Conservation (phyloP, 2,797 vertebrate species). For the Neopelma chrysocephalum region DNA sequence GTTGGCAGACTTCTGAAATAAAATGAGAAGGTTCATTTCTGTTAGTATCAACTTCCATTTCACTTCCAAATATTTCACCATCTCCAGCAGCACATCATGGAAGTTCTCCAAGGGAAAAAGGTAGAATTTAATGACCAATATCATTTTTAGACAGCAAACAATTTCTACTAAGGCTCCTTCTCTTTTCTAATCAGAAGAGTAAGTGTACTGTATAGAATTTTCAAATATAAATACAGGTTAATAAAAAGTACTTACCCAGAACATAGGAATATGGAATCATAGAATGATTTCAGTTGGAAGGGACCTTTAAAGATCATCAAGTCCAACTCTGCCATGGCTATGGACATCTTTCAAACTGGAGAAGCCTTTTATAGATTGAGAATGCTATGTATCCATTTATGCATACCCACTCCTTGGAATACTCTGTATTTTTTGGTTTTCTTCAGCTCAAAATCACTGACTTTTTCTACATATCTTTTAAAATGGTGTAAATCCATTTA, state of each 20-base stretch:
- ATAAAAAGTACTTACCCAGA: conserved; percentile 33
- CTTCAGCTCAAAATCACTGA: neutral
- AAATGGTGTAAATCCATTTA: neutral
- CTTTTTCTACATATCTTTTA: neutral
- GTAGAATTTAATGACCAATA: neutral
- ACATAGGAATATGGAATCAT: neutral
- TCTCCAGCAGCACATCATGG: neutral
- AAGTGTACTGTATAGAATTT: neutral
- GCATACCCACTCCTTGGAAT: neutral
- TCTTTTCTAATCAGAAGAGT: neutral
- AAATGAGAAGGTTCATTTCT: neutral
- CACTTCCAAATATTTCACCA: neutral
- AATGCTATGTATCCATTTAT: neutral
- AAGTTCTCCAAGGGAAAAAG: conserved; percentile 37
- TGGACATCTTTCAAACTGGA: neutral
- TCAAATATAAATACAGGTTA: neutral
- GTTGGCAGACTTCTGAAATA: neutral
- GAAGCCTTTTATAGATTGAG: neutral
- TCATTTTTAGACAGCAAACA: neutral
- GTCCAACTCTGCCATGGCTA: neutral
- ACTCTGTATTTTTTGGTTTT: neutral
- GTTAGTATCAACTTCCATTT: conserved; percentile 29
- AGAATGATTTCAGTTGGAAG: neutral
- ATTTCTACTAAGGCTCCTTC: neutral
- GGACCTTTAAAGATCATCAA: neutral